Percentiles rank a stretch among this genome's conserved stretches.
Conservation (phyloP, 2,888 invertebrate species). For the Melanophora roralis region DNA sequence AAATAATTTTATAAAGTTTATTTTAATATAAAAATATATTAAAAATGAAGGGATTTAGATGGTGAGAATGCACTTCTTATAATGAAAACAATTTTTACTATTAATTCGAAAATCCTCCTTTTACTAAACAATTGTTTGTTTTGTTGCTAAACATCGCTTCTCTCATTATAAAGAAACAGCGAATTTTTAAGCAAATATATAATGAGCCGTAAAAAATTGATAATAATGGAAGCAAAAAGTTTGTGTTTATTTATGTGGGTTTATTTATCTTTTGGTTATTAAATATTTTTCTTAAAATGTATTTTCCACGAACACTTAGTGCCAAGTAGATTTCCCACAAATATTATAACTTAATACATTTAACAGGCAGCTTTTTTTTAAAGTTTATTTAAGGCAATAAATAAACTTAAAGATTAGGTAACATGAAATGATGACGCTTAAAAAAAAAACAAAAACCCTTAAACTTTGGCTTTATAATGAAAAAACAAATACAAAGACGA, state of each 20-base stretch:
- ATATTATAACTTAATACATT: not conserved
- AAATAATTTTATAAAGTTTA: too few relatives aligned
- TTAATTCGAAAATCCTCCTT: too few relatives aligned
- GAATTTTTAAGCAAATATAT: not conserved
- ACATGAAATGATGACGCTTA: not conserved
- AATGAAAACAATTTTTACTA: too few relatives aligned
- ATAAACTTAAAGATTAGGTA: not conserved
- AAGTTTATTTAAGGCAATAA: not conserved
- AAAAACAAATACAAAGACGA: not conserved
- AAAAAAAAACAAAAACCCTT: not conserved
- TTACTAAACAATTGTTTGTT: too few relatives aligned
- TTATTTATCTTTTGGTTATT: not conserved
- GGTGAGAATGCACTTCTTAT: too few relatives aligned
- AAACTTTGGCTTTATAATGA: not conserved
- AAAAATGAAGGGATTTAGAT: too few relatives aligned
- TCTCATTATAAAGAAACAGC: too few relatives aligned
- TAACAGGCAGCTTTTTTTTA: not conserved
- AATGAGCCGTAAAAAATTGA: slow-evolving; percentile 29
- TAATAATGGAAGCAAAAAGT: not conserved
- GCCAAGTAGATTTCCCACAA: not conserved
- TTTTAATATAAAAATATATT: too few relatives aligned
- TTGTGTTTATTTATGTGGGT: not conserved
- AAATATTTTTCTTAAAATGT: not conserved
- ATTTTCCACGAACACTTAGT: slow-evolving; percentile 11
- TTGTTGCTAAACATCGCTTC: too few relatives aligned